Evolutionary conservation across 2,113 vertebrate species (phyloP).

Genomic region (Orycteropus afer): DNA sequence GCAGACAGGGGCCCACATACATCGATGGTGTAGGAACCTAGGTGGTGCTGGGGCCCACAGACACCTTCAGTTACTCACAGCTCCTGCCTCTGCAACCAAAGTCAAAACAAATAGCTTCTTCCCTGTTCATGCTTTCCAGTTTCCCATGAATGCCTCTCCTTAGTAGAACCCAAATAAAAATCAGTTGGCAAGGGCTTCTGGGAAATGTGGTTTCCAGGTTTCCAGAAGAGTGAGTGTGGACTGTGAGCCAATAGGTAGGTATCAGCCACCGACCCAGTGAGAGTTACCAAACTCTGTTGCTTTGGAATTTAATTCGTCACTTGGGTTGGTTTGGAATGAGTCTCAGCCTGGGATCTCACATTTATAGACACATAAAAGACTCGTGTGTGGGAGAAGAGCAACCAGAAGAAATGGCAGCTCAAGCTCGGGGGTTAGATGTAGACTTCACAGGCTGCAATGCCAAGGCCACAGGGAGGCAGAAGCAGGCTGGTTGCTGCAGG

Average conservation of each 20-base stretch:
- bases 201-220: constrained; percentile 45
- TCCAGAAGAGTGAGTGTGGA: not conserved
- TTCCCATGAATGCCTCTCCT: constrained; percentile 9
- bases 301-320: not conserved
- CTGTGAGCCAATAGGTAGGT: not conserved
- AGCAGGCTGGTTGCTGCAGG: too few relatives aligned
- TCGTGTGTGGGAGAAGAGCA: too few relatives aligned
- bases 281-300: not conserved
- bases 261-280: not conserved
- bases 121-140: not conserved
- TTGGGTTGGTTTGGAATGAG: too few relatives aligned
- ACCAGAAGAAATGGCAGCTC: too few relatives aligned
- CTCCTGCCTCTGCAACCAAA: not conserved
- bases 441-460: too few relatives aligned
- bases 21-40: not conserved
- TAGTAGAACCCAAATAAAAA: constrained; percentile 51
- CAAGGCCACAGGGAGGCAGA: too few relatives aligned
- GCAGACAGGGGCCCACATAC: not conserved
- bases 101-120: not conserved
- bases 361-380: too few relatives aligned
- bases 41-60: not conserved
- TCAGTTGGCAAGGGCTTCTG: constrained; percentile 43
- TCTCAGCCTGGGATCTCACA: too few relatives aligned
- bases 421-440: too few relatives aligned
- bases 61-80: not conserved